Conservation (phyloP, 2,113 vertebrate species). For the Periophthalmodon schlosseri region DNA sequence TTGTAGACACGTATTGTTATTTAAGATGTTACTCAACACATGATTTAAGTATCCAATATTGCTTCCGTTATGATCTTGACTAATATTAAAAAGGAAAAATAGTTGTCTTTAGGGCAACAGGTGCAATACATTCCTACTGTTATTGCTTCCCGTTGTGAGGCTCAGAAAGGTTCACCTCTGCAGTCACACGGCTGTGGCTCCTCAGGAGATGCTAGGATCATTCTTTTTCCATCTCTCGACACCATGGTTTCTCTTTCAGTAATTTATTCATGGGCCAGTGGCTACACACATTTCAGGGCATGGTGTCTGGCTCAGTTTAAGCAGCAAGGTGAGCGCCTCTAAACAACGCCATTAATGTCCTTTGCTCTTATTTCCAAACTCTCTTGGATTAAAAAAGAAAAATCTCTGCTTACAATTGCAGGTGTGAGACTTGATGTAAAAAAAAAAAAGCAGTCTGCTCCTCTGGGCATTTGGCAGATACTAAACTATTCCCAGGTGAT, state of each 20-base stretch:
- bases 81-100: slow-evolving; percentile 19
- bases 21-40: background rate
- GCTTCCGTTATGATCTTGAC: slow-evolving; percentile 42
- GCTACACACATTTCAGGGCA: slow-evolving; percentile 53
- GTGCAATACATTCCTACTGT: slow-evolving; percentile 44
- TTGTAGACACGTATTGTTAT: background rate
- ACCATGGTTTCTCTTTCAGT: slow-evolving; percentile 51
- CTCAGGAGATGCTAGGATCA: slow-evolving; percentile 53
- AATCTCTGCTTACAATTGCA: slow-evolving; percentile 13
- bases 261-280: slow-evolving; percentile 48
- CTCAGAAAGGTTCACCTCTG: slow-evolving; percentile 30
- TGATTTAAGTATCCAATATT: slow-evolving; percentile 45
- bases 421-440: background rate
- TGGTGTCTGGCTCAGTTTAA: slow-evolving; percentile 59
- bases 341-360: slow-evolving; percentile 57
- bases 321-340: slow-evolving; percentile 48
- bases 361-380: slow-evolving; percentile 29
- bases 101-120: slow-evolving; percentile 48
- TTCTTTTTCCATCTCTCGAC: slow-evolving; percentile 9
- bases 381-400: slow-evolving; percentile 32
- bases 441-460: slow-evolving; percentile 5
- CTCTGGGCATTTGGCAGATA: background rate
- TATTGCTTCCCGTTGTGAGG: slow-evolving; percentile 40
- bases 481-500: slow-evolving; percentile 60
- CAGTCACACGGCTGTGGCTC: slow-evolving; percentile 26